These are phyloP conservation scores for Heliconius melpomene DNA, from an alignment of 1,140 invertebrate species.

Conservation along the genomic window DNA sequence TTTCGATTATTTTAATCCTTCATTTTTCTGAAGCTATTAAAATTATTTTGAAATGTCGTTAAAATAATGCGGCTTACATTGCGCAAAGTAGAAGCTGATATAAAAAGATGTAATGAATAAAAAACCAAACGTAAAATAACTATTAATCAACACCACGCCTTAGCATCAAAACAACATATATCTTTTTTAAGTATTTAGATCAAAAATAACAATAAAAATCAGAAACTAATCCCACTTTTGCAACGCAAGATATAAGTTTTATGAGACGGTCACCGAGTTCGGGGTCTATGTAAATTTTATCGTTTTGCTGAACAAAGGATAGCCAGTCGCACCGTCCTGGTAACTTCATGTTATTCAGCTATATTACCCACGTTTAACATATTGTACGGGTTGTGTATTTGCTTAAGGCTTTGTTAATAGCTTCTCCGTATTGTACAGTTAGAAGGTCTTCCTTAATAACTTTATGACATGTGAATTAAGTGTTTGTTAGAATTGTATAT, in stretches of 20 bases:
- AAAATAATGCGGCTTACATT: no score
- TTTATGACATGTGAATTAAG: not conserved
- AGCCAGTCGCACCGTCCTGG: not conserved
- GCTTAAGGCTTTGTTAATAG: conserved; percentile 1
- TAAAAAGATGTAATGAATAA: not conserved
- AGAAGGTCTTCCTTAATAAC: not conserved
- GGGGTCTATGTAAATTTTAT: conserved; percentile 56
- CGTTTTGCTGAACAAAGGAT: conserved; percentile 34
- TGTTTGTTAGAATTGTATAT: not conserved
- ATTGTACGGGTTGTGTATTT: conserved; percentile 13
- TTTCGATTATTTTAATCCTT: no score
- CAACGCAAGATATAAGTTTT: conserved; percentile 19
- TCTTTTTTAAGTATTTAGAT: not conserved
- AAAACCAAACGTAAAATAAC: not conserved
- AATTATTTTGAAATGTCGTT: no score
- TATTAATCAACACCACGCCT: not conserved
- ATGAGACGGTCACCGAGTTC: conserved; percentile 21
- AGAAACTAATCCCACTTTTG: not conserved
- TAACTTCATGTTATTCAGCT: conserved; percentile 20
- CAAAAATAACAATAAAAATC: not conserved
- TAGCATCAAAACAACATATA: not conserved
- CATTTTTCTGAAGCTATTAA: no score
- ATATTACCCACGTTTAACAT: conserved; percentile 8
- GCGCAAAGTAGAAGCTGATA: not conserved
- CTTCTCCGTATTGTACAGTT: not conserved